Evolutionary conservation across 2,888 invertebrate genomes (phyloP).

Genomic region (Machimus atricapillus): DNA sequence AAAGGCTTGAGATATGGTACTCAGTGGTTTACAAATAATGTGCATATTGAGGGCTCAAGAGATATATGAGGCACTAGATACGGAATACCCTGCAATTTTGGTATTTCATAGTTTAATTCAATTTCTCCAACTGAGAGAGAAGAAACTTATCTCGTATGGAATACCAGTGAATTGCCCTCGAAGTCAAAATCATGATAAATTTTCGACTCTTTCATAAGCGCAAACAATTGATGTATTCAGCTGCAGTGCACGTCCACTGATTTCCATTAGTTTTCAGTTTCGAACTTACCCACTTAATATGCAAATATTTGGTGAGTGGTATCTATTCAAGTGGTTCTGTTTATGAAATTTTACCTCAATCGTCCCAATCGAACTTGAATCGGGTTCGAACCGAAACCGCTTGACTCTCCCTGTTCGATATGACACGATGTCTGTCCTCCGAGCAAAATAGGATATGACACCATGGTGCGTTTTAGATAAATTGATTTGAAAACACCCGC

Average conservation of each 20-base stretch:
- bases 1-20: background rate
- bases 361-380: background rate
- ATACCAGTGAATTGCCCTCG: background rate
- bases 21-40: background rate
- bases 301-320: slow-evolving; percentile 36
- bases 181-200: background rate
- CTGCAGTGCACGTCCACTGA: slow-evolving; percentile 21
- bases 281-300: slow-evolving; percentile 37
- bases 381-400: background rate
- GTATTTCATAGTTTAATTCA: background rate
- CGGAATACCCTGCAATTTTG: background rate
- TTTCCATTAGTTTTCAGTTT: slow-evolving; percentile 34
- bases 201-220: background rate
- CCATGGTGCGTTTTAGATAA: background rate
- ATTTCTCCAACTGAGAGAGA: background rate
- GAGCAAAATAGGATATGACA: background rate
- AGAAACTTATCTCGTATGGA: background rate
- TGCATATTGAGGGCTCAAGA: background rate
- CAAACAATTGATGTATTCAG: slow-evolving; percentile 27
- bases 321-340: slow-evolving; percentile 19
- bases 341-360: slow-evolving; percentile 37
- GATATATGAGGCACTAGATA: background rate
- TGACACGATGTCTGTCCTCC: background rate
- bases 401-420: background rate
- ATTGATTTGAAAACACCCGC: slow-evolving; percentile 13